These are phyloP conservation scores for Rousettus leschenaultii DNA, from an alignment of 2,113 vertebrate genomes.

Conservation along the genomic window DNA sequence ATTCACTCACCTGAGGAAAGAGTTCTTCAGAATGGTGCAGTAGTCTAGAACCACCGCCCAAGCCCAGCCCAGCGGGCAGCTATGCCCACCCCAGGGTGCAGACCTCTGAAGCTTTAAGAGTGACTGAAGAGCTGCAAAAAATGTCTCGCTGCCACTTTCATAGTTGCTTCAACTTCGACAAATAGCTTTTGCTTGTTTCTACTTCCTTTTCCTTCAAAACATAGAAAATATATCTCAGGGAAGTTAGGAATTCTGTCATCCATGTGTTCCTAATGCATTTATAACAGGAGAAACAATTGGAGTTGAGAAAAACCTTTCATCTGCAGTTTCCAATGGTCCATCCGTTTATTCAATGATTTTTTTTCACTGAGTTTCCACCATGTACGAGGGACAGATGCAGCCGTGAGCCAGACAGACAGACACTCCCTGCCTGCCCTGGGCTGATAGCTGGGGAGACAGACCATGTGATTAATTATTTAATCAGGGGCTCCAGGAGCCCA, in stretches of 20 bases:
- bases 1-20: rapidly evolving
- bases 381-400: rapidly evolving
- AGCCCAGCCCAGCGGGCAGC: rapidly evolving
- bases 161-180: rapidly evolving
- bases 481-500: background rate
- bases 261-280: rapidly evolving
- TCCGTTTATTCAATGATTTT: rapidly evolving
- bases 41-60: background rate
- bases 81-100: rapidly evolving
- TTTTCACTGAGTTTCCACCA: rapidly evolving
- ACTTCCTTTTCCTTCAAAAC: background rate
- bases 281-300: background rate
- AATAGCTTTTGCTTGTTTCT: background rate
- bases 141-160: rapidly evolving
- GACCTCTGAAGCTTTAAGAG: rapidly evolving
- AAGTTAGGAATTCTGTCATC: background rate
- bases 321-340: background rate
- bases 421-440: background rate
- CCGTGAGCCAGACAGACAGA: background rate
- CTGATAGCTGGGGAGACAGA: background rate
- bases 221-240: background rate
- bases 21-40: rapidly evolving
- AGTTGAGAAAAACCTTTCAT: background rate
- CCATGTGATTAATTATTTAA: background rate
- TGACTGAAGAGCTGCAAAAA: rapidly evolving